A percentile compares a stretch with the other conserved stretches of the same genome.
phyloP scores from a whole-genome alignment of 2,113 vertebrate genomes.

The Grallaria varia region DNA sequence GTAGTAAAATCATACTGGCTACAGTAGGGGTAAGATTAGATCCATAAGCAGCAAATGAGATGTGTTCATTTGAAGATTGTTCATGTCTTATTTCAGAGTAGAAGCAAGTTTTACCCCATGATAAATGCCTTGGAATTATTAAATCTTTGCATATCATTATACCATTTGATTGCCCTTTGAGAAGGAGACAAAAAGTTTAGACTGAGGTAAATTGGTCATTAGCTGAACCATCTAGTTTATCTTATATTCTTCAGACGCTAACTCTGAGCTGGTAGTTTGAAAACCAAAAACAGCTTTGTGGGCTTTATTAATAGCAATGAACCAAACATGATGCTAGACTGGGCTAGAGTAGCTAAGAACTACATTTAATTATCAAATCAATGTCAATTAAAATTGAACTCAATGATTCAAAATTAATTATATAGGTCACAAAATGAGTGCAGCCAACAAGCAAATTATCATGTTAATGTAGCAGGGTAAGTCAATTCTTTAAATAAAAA shows the following conservation, averaged over 20 bases:
- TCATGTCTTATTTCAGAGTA: neutral
- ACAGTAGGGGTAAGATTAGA: neutral
- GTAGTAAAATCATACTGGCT: neutral
- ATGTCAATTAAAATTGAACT: slow-evolving; percentile 40
- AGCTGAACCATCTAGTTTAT: neutral
- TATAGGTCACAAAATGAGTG: slow-evolving; percentile 2
- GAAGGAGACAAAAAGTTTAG: neutral
- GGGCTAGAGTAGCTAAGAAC: neutral
- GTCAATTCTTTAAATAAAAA: slow-evolving; percentile 15
- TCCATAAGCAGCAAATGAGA: neutral
- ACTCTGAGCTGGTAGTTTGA: neutral
- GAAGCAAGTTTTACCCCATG: neutral
- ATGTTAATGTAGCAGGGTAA: neutral
- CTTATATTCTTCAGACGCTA: neutral
- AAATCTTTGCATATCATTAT: neutral
- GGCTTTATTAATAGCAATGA: neutral
- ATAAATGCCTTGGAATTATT: neutral
- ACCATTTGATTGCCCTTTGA: neutral
- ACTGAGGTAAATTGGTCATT: neutral
- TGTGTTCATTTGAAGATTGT: neutral
- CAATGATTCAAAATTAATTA: slow-evolving; percentile 16
- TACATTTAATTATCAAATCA: slow-evolving; percentile 35
- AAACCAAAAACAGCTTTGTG: neutral
- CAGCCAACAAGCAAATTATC: neutral
- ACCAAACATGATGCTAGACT: neutral